These are phyloP conservation scores for Sinocyclocheilus maitianheensis DNA, from an alignment of 2,113 vertebrate genomes.

Conservation along the genomic window DNA sequence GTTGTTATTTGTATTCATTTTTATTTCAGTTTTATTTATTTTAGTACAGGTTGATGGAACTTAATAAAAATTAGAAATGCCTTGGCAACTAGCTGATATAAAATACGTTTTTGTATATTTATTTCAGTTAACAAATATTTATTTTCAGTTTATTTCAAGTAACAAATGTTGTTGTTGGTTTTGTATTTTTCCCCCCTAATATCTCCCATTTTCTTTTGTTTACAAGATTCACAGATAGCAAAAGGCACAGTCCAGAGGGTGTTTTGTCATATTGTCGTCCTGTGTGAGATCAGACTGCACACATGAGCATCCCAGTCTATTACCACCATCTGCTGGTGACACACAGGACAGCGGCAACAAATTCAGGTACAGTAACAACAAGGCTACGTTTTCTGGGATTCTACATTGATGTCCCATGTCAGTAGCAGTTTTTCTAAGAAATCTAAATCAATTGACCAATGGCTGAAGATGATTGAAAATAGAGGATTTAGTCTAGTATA, in stretches of 20 bases:
- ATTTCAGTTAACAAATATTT: no score
- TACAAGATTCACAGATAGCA: background rate
- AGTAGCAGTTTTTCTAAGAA: background rate
- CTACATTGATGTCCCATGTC: background rate
- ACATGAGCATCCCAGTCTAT: constrained; percentile 24
- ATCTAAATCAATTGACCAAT: background rate
- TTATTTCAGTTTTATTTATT: no score
- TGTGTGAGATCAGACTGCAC: background rate
- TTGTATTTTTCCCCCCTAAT: background rate
- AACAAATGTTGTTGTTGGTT: no score
- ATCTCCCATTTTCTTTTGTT: background rate
- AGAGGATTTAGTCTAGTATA: background rate
- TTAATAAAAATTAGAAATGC: no score
- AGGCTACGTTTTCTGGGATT: background rate
- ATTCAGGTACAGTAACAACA: background rate
- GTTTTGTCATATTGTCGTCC: background rate
- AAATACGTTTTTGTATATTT: no score
- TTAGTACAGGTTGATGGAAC: no score
- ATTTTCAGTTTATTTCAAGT: no score
- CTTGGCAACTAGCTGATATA: no score
- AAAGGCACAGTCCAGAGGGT: background rate
- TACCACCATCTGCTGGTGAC: constrained; percentile 58
- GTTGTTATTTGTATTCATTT: no score
- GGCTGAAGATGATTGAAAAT: background rate
- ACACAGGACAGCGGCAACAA: background rate